These are phyloP conservation scores for Misgurnus mizolepis DNA, from an alignment of 2,113 vertebrate species.

Conservation along the genomic window DNA sequence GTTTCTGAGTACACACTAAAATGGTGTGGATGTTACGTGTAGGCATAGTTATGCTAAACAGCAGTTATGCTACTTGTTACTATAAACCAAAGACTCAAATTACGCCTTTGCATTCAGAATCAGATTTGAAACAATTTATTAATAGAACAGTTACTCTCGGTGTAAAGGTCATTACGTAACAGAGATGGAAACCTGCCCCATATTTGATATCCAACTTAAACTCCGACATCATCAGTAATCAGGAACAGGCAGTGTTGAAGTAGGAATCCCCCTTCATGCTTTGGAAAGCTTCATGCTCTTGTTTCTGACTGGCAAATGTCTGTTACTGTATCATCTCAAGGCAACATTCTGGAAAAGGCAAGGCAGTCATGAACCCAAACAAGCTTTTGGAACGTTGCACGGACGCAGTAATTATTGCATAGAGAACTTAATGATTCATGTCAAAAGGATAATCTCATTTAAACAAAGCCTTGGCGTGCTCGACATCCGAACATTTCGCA, in stretches of 20 bases:
- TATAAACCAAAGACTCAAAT: neutral
- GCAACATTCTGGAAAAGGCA: slow-evolving; percentile 67
- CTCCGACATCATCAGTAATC: slow-evolving; percentile 15
- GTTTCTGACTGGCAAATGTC: slow-evolving; percentile 65
- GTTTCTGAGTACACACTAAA: no score
- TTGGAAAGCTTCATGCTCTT: slow-evolving; percentile 58
- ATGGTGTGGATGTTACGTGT: no score
- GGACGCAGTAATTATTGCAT: slow-evolving; percentile 72
- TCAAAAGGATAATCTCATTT: slow-evolving; percentile 67
- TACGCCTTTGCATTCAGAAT: slow-evolving; percentile 8
- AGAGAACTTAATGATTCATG: slow-evolving; percentile 70
- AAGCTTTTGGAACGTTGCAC: slow-evolving; percentile 69
- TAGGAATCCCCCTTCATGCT: neutral
- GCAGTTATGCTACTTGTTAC: no score
- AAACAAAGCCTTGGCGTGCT: slow-evolving; percentile 61
- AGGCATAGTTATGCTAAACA: no score
- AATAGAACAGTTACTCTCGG: slow-evolving; percentile 37
- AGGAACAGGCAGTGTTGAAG: neutral
- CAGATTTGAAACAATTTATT: slow-evolving; percentile 33
- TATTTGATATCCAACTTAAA: slow-evolving; percentile 14
- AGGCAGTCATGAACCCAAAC: slow-evolving; percentile 71
- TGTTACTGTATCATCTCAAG: slow-evolving; percentile 55
- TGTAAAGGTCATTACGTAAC: slow-evolving; percentile 35
- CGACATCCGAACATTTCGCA: slow-evolving; percentile 56
- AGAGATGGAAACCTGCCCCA: neutral